phyloP scores from a whole-genome alignment of 1,140 invertebrate species.

The Globodera rostochiensis region DNA sequence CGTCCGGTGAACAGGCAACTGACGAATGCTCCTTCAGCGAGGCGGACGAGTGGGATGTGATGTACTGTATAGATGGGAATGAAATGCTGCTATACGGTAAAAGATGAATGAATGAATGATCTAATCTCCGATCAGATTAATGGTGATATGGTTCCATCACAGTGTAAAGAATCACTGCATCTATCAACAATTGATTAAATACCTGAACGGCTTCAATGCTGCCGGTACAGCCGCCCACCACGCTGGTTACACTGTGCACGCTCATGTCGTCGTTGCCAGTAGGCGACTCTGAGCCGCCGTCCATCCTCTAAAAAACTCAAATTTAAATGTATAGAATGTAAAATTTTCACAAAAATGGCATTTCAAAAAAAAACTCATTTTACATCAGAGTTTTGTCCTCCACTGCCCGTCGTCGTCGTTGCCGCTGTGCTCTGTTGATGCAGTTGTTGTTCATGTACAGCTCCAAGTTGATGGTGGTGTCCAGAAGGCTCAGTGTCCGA shows the following conservation, averaged over 20 bases:
- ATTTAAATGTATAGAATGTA: background rate
- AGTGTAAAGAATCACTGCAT: too few species aligned
- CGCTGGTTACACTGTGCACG: constrained; percentile 56
- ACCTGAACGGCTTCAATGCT: constrained; percentile 23
- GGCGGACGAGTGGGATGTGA: background rate
- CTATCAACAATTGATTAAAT: background rate
- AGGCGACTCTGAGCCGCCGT: constrained; percentile 62
- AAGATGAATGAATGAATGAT: too few species aligned
- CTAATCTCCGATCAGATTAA: too few species aligned
- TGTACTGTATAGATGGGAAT: background rate
- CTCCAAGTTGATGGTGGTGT: constrained; percentile 8
- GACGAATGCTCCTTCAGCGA: constrained; percentile 4
- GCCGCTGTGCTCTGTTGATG: background rate
- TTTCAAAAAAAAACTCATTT: background rate
- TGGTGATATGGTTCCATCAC: too few species aligned
- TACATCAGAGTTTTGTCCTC: constrained; percentile 7
- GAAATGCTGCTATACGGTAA: background rate
- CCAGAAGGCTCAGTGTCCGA: constrained; percentile 7
- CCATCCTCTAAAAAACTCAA: constrained; percentile 48
- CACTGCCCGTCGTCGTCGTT: background rate
- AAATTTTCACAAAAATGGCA: background rate
- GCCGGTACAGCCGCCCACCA: constrained; percentile 30
- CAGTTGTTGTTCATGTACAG: constrained; percentile 7
- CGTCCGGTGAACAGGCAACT: constrained; percentile 8
- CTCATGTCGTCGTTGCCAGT: constrained; percentile 59